A percentile compares a stretch with the other conserved stretches of the same genome.
These are phyloP conservation scores for Linnaemya vulpina DNA, from an alignment of 2,888 invertebrate species.

Conservation along the genomic window DNA sequence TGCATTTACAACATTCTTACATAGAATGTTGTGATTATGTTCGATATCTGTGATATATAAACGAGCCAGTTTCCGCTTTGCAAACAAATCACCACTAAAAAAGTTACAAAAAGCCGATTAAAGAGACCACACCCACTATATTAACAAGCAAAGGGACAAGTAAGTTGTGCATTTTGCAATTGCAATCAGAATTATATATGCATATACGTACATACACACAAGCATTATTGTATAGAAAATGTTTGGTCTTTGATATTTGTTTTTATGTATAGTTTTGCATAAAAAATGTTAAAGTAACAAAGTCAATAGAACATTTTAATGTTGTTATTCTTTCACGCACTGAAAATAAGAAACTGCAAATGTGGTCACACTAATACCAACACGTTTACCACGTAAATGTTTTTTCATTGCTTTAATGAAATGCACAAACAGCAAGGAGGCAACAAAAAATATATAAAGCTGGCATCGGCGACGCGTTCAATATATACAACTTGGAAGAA, in stretches of 20 bases:
- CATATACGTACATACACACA: not conserved
- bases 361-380: not conserved
- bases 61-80: conserved; percentile 35
- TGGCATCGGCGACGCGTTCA: conserved; percentile 37
- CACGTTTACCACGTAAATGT: not conserved
- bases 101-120: not conserved
- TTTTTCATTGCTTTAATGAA: conserved; percentile 44
- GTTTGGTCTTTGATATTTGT: not conserved
- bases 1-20: conserved; percentile 9
- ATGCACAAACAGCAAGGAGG: conserved; percentile 44
- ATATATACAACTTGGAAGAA: conserved; percentile 35
- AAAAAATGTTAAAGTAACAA: not conserved
- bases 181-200: not conserved
- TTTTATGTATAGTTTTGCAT: not conserved
- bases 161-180: conserved; percentile 31
- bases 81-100: conserved; percentile 17
- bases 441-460: conserved; percentile 2
- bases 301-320: not conserved
- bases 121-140: conserved; percentile 54
- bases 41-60: not conserved
- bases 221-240: not conserved
- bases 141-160: conserved; percentile 25
- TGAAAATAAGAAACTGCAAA: conserved; percentile 17
- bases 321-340: conserved; percentile 10
- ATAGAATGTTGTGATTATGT: not conserved